Evolutionary conservation across 1,140 invertebrate genomes (phyloP), one percentile per base, ranked within the genome.

Genomic region (Drosophila nasuta): DNA sequence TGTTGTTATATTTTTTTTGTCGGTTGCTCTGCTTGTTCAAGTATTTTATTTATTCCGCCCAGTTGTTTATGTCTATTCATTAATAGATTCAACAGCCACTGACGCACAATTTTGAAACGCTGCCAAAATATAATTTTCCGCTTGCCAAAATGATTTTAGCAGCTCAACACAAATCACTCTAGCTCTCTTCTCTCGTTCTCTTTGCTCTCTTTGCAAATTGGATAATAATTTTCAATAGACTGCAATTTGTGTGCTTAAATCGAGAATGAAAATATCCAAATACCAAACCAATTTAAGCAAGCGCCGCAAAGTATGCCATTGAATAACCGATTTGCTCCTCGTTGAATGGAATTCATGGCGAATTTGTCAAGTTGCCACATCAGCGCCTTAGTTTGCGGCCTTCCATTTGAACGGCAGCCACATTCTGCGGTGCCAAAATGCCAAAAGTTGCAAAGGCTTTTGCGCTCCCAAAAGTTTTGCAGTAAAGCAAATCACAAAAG

Each of bases 361-460:
- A 49, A 28, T 68, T 35, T 73, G 64, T 67, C 63, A 59, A 72
- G 33, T 72, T 66, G 62, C 52, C 62, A 57, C 69, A 68, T 68
- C 45, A 30, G 54, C 51, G 52, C 45, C 64, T 66, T 66, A 52
- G 17, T 15, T 48, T 38, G 62, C 20, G 35, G 17, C 15, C 30
- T 6, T 51, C 30, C 65, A 69, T 54, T 54, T 54, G 62, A 25
- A 43, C 33, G 48, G 38, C 38, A 41, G 10, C 56, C 70, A 73
- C 70, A 68, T 58, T 64, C 56, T 60, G 70, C 38, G 70, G 70
- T 64, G 17, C 17, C 17, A 13, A 38, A 62, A 17, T 45, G 51
- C 41, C 52, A 41, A 68, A 68, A 59, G 56, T 60, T 73, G 56
- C 54, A 28, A 35, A 25, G 45, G 20, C 33, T 49, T 66, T 65